phyloP scores from a whole-genome alignment of 2,797 vertebrate genomes.

The Lerista edwardsae region DNA sequence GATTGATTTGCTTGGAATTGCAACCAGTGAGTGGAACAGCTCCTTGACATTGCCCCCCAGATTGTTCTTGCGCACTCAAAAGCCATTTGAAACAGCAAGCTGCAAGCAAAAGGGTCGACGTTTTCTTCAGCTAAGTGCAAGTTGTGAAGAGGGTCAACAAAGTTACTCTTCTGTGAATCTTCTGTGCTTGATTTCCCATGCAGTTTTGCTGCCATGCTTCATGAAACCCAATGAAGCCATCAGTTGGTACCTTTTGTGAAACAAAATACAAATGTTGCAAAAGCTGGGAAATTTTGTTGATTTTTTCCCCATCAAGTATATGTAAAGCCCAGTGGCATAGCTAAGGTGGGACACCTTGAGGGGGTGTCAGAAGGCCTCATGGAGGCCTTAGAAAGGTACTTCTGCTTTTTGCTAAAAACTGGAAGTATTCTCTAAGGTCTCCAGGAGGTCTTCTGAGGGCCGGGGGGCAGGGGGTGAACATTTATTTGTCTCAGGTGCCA shows the following conservation, averaged over 20 bases:
- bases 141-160: not conserved
- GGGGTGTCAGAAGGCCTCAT: too few species aligned
- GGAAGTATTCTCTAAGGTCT: too few species aligned
- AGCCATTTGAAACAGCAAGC: not conserved
- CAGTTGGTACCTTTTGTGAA: not conserved
- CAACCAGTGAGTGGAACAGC: constrained; percentile 29
- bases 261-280: not conserved
- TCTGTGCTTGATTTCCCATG: not conserved
- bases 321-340: too few species aligned
- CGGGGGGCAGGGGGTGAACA: too few species aligned
- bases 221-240: not conserved
- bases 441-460: too few species aligned
- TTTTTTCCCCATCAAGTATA: constrained; percentile 9
- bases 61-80: constrained; percentile 17
- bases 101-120: not conserved
- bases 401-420: too few species aligned
- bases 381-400: too few species aligned
- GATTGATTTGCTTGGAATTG: not conserved
- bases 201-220: not conserved
- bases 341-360: too few species aligned
- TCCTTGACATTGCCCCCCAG: constrained; percentile 15
- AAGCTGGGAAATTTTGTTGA: not conserved
- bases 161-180: not conserved
- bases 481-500: too few species aligned
- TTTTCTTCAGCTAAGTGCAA: not conserved